These are phyloP conservation scores for Clavelina lepadiformis DNA, from an alignment of 23 tunicate genomes.

Conservation along the genomic window DNA sequence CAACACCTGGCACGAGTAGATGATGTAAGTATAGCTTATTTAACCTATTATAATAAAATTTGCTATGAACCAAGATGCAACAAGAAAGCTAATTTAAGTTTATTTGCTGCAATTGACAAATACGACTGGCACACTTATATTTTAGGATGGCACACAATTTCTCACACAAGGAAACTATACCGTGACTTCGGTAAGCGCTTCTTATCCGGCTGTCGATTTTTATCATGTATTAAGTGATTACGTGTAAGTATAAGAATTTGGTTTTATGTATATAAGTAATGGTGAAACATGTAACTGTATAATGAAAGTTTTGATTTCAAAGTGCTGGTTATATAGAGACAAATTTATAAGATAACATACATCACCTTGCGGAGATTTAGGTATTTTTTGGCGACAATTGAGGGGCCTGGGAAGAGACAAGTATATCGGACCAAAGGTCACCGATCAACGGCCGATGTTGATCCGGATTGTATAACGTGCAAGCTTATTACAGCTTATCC, in stretches of 20 bases:
- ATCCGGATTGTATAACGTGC: constrained; percentile 59
- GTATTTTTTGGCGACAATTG: constrained; percentile 42
- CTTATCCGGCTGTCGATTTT: constrained; percentile 58
- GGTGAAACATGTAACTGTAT: too few relatives aligned
- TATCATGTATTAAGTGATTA: constrained; percentile 33
- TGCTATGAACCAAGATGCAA: too few relatives aligned
- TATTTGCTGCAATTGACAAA: too few relatives aligned
- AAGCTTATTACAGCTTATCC: constrained; percentile 6
- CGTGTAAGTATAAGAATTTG: constrained; percentile 50
- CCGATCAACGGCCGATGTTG: background rate
- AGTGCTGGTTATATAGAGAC: background rate
- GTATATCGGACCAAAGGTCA: constrained; percentile 36
- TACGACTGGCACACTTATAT: too few relatives aligned
- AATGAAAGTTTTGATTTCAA: too few relatives aligned
- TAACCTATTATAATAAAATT: background rate
- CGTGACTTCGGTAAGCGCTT: constrained; percentile 70
- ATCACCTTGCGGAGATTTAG: constrained; percentile 9
- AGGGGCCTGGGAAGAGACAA: constrained; percentile 40
- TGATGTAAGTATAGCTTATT: constrained; percentile 1
- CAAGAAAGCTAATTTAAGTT: too few relatives aligned
- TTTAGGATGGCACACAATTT: constrained; percentile 2
- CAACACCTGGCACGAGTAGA: constrained; percentile 50
- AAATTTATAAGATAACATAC: background rate
- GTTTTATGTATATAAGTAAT: background rate
- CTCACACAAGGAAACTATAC: constrained; percentile 46